Evolutionary conservation across 2,797 vertebrate species (phyloP).

Genomic region (Crocodylus rhombifer): DNA sequence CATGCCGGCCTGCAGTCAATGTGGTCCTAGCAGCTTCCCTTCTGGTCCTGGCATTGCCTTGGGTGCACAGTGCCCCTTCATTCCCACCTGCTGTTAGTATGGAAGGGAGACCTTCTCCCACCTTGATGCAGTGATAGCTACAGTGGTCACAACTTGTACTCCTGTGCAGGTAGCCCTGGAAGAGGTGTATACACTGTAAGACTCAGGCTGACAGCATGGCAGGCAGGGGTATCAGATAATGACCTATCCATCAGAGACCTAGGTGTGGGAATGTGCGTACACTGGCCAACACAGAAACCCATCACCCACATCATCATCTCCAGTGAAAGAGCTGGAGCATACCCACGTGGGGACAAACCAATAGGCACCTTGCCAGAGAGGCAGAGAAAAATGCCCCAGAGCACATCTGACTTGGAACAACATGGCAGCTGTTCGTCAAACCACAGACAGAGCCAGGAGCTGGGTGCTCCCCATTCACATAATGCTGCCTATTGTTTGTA

Average conservation of each 20-base stretch:
- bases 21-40: background rate
- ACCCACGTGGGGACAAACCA: background rate
- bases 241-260: too few relatives aligned
- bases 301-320: too few relatives aligned
- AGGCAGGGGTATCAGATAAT: background rate
- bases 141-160: background rate
- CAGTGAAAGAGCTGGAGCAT: too few relatives aligned
- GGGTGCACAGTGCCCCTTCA: background rate
- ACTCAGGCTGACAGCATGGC: background rate
- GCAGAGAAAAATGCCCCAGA: background rate
- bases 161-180: background rate
- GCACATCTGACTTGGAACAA: background rate
- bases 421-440: background rate
- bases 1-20: background rate
- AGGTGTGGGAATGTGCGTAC: too few relatives aligned
- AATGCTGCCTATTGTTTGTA: background rate
- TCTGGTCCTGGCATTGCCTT: too few relatives aligned
- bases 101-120: background rate
- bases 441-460: too few relatives aligned
- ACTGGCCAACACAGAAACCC: too few relatives aligned
- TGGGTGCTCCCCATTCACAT: background rate
- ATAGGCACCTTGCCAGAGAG: background rate
- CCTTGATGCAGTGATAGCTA: background rate
- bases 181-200: too few relatives aligned
- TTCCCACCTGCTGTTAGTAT: too few relatives aligned